Evolutionary conservation across 2,888 invertebrate genomes (phyloP).

Genomic region (Drosophila neotestacea): DNA sequence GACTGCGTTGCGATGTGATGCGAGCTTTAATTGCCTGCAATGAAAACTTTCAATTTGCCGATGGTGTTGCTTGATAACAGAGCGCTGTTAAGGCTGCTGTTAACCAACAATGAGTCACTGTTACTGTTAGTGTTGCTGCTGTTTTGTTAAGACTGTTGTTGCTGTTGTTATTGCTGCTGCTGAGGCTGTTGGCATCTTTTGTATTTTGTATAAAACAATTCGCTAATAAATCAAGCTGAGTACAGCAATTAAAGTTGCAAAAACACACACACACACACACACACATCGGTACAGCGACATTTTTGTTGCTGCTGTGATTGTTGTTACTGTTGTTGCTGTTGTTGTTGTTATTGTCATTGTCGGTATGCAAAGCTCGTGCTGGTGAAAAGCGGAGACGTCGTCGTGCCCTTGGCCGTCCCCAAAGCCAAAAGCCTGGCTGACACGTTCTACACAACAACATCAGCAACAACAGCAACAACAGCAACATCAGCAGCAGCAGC

Average conservation of each 20-base stretch:
- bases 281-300: constrained; percentile 58
- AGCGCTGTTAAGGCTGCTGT: constrained; percentile 62
- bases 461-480: constrained; percentile 34
- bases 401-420: constrained; percentile 76
- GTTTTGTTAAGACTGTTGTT: too few relatives aligned
- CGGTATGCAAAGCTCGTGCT: constrained; percentile 82
- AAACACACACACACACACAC: constrained; percentile 43
- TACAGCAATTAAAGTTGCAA: constrained; percentile 82
- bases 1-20: constrained; percentile 28
- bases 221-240: constrained; percentile 78
- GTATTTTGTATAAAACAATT: constrained; percentile 71
- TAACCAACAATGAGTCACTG: constrained; percentile 63
- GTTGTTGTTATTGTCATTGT: constrained; percentile 53
- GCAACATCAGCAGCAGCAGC: constrained; percentile 22
- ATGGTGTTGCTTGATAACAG: constrained; percentile 73
- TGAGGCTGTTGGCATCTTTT: constrained; percentile 70
- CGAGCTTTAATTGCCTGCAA: constrained; percentile 66
- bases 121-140: constrained; percentile 28
- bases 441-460: constrained; percentile 75
- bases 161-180: constrained; percentile 20
- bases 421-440: constrained; percentile 69
- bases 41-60: constrained; percentile 71
- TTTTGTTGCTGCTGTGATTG: constrained; percentile 43
- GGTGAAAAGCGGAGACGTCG: constrained; percentile 68
- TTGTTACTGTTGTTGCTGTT: constrained; percentile 35